Percentiles rank a stretch among this genome's conserved stretches.
phyloP scores from a whole-genome alignment of 2,888 invertebrate species.

The Rugalucina vietnamica region DNA sequence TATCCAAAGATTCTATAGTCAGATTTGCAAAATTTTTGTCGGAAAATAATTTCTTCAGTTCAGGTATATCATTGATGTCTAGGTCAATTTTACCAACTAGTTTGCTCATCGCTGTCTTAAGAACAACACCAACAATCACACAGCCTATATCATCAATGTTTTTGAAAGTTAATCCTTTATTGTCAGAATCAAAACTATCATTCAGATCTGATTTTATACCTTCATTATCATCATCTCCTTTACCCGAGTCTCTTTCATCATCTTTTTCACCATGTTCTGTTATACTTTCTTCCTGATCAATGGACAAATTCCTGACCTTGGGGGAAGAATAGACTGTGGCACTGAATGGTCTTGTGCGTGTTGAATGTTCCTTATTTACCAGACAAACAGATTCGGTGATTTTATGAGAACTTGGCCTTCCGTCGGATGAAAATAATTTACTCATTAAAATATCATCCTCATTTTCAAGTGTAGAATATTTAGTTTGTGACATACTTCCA shows the following conservation, averaged over 20 bases:
- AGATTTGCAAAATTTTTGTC: slow-evolving; percentile 57
- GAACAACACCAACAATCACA: slow-evolving; percentile 77
- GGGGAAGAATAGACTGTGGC: slow-evolving; percentile 67
- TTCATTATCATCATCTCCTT: slow-evolving; percentile 66
- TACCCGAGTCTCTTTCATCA: slow-evolving; percentile 60
- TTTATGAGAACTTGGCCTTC: slow-evolving; percentile 61
- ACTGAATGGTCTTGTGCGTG: slow-evolving; percentile 51
- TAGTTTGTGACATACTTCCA: slow-evolving; percentile 51
- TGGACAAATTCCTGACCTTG: slow-evolving; percentile 46
- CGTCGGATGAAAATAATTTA: slow-evolving; percentile 65
- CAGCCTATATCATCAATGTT: slow-evolving; percentile 77
- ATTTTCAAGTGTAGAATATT: slow-evolving; percentile 42
- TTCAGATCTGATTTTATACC: slow-evolving; percentile 33
- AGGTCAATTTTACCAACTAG: slow-evolving; percentile 65
- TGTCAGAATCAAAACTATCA: slow-evolving; percentile 53
- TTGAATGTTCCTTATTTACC: slow-evolving; percentile 57
- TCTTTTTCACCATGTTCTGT: slow-evolving; percentile 56
- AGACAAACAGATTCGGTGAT: slow-evolving; percentile 72
- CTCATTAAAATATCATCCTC: slow-evolving; percentile 68
- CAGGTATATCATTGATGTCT: slow-evolving; percentile 57
- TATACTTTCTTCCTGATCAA: slow-evolving; percentile 53
- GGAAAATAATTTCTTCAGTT: slow-evolving; percentile 66
- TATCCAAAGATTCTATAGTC: slow-evolving; percentile 71
- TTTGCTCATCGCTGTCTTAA: slow-evolving; percentile 74
- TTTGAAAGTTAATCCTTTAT: slow-evolving; percentile 65